Base-by-base conservation (phyloP, 2,113 vertebrate genomes). In the Fulmarus glacialis region DNA sequence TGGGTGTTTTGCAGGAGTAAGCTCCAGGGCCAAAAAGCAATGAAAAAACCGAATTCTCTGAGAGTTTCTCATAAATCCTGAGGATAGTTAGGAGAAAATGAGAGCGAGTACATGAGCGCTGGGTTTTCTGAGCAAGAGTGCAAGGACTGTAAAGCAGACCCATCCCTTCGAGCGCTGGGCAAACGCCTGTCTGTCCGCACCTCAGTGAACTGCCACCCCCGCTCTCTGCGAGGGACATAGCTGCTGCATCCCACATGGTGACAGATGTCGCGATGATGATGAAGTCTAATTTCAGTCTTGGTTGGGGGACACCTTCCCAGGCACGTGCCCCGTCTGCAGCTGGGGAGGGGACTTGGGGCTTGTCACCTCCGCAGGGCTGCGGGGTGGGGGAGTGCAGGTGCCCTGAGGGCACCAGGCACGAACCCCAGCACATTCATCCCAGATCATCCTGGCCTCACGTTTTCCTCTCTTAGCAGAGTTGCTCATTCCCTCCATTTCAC, bases 221-320 rank as follows among this genome's bases (percentile, higher is more conserved):
- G 0, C 19, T 20, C 8, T 53, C 56, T 13, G 34, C 1, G 0
- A n/a, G 60, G 64, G 34, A 70, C 14, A 1, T 5, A 26, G 73
- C 27, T 16, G 4, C 15, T 4, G 56, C 40, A 6, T 58, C 47
- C 47, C 32, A 2, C 7, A 0, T 3, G 42, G 5, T 2, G 16
- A 17, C 1, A 26, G 47, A 4, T 50, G 38, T 32, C 0, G 0
- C 15, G 38, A 10, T 8, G 60, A 7, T 12, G 43, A 1, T 24
- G 24, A 53, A n/a, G 2, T 12, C 29, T 36, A 0, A 74, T 24
- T 62, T 12, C 55, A 47, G 43, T 3, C 19, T 15, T 8, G 4
- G 6, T 45, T 8, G 8, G 70, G 50, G 64, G 45, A 10, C 2
- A 0, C 48, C 45, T 84, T 42, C 50, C 53, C 8, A 40, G 42